Evolutionary conservation across 2,888 invertebrate species (phyloP).

Genomic region (Drosophila cognata): DNA sequence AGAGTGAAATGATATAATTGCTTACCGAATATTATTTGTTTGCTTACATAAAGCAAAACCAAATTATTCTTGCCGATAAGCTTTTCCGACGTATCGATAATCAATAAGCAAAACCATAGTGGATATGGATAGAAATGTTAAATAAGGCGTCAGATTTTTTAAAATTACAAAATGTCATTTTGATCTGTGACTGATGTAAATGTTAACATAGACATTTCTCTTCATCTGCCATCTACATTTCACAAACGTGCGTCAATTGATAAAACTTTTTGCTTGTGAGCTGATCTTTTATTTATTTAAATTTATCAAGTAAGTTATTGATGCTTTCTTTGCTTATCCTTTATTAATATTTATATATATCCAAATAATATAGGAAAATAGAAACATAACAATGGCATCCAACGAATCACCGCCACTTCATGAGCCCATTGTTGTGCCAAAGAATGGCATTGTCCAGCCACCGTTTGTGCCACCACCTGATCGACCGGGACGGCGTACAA

Average conservation of each 20-base stretch:
- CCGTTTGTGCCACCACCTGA: conserved; percentile 92
- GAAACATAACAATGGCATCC: conserved; percentile 66
- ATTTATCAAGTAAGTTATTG: no score
- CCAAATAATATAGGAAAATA: conserved; percentile 2
- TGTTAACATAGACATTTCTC: not conserved
- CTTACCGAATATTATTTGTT: conserved; percentile 22
- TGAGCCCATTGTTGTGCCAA: conserved; percentile 91
- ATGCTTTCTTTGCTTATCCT: no score
- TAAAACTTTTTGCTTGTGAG: not conserved
- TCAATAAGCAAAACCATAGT: not conserved
- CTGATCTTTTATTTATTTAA: no score
- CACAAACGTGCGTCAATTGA: not conserved
- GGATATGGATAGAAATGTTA: not conserved
- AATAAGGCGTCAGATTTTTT: not conserved
- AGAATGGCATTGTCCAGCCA: conserved; percentile 95
- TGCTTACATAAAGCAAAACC: conserved; percentile 40
- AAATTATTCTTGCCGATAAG: conserved; percentile 5
- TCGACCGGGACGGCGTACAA: conserved; percentile 96
- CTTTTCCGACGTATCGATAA: not conserved
- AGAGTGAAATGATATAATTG: not conserved
- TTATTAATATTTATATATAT: not conserved
- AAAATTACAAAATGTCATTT: not conserved
- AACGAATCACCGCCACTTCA: conserved; percentile 87
- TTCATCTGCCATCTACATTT: not conserved
- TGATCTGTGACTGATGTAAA: not conserved